These are phyloP conservation scores for Amphiprion ocellaris DNA, from an alignment of 2,113 vertebrate species.

Conservation along the genomic window DNA sequence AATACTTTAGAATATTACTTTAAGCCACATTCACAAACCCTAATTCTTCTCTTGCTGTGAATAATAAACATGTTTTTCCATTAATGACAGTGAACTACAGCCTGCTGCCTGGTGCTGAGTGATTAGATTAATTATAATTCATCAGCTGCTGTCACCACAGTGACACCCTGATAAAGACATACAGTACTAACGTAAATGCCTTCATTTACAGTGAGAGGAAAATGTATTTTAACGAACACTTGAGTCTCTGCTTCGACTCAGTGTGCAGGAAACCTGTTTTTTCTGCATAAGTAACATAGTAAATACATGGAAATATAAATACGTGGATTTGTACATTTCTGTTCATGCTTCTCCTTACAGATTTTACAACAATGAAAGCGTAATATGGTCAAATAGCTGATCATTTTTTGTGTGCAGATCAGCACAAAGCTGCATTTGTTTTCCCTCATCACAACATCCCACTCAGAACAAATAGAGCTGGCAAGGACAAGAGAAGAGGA, in stretches of 20 bases:
- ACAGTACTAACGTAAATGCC: background rate
- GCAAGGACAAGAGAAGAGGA: too few relatives aligned
- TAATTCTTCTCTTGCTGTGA: background rate
- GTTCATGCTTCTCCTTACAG: too few relatives aligned
- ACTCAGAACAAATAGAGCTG: too few relatives aligned
- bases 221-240: background rate
- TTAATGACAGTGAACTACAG: conserved; percentile 4
- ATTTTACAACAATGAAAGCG: too few relatives aligned
- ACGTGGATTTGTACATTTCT: too few relatives aligned
- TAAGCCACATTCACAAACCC: background rate
- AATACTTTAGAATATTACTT: background rate
- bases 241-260: background rate
- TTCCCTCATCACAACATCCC: too few relatives aligned
- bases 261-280: too few relatives aligned
- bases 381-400: too few relatives aligned
- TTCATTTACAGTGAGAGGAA: background rate
- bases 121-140: conserved; percentile 28
- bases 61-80: conserved; percentile 21
- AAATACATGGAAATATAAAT: too few relatives aligned
- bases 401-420: too few relatives aligned
- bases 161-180: background rate
- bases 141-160: background rate
- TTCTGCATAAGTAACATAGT: too few relatives aligned
- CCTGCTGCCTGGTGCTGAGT: background rate
- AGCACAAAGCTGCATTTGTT: too few relatives aligned